Base-by-base conservation (phyloP, 2,113 vertebrate species). In the Tetrao urogallus region DNA sequence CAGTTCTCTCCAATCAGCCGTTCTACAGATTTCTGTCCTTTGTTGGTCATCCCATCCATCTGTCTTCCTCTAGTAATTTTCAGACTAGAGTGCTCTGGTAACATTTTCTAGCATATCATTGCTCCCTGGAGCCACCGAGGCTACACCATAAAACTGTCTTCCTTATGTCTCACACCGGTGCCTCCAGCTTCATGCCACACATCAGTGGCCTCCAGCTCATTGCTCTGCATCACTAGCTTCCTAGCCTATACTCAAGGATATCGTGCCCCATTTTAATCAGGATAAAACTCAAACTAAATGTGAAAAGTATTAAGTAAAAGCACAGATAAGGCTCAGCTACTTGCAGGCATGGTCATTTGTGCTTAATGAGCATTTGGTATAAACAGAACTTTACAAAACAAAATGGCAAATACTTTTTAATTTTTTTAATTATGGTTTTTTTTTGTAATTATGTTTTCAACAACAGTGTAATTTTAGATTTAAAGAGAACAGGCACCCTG, bases 51-150 rank as follows among this genome's bases (percentile, higher is more conserved):
- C 83, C 75, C 88, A 95, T 84, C 94, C 95, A 93, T 95, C 96
- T 95, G 96, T 88, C 91, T 97, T 96, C 93, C 72, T 72, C 85
- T 58, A 83, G 82, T 93, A 96, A 97, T 97, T 96, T 97, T 96
- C 94, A 77, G 57, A 58, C 52, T 69, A 72, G 3, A 5, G 20
- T 91, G 82, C 70, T 90, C 96, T 56, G 88, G 80, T 77, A 94
- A 74, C 86, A 67, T 97, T 96, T 95, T 90, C 81, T 54, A 85
- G 77, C 57, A 65, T 66, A 57, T 92, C 42, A 93, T 87, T 36
- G 27, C 45, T 96, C 95, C 92, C 96, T 64, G 65, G 83, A 86
- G 97, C 34, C 92, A 83, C 58, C 71, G 67, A 74, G 63, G 32
- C 84, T 80, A 64, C 84, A 88, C 74, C 32, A 81, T 91, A 92